Conservation (phyloP, 2,888 invertebrate genomes). For the Oithona nana region DNA sequence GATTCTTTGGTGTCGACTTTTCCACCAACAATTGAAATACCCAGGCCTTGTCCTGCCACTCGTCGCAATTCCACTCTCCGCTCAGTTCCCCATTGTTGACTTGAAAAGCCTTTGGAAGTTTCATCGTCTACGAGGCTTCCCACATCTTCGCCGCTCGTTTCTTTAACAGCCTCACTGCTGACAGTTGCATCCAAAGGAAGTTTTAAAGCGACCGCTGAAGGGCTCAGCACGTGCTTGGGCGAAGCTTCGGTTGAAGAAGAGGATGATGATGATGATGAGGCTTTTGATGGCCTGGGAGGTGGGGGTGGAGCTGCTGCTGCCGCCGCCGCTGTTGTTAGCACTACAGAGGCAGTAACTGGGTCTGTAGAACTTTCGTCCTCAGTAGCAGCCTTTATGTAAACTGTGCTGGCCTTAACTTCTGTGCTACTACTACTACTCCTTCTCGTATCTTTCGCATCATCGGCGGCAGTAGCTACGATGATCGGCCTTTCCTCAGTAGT, state of each 20-base stretch:
- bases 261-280: slow-evolving; percentile 8
- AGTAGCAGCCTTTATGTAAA: slow-evolving; percentile 1
- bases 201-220: background rate
- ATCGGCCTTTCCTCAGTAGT: background rate
- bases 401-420: background rate
- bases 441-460: background rate
- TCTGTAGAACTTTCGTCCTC: slow-evolving; percentile 2
- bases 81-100: slow-evolving; percentile 65
- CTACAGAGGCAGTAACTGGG: background rate
- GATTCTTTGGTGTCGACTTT: slow-evolving; percentile 40
- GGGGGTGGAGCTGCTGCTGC: background rate
- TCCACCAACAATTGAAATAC: slow-evolving; percentile 91
- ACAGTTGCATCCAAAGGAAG: background rate
- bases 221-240: background rate
- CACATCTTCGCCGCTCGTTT: background rate
- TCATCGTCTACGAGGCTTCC: background rate
- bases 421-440: background rate
- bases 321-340: too few relatives aligned
- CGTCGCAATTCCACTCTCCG: slow-evolving; percentile 51
- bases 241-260: background rate
- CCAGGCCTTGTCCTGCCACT: slow-evolving; percentile 58
- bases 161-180: background rate
- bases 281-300: background rate
- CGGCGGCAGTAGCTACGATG: background rate
- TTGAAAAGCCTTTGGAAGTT: slow-evolving; percentile 19